Evolutionary conservation across 2,888 invertebrate genomes (phyloP).

Genomic region (Nyleta sp.): DNA sequence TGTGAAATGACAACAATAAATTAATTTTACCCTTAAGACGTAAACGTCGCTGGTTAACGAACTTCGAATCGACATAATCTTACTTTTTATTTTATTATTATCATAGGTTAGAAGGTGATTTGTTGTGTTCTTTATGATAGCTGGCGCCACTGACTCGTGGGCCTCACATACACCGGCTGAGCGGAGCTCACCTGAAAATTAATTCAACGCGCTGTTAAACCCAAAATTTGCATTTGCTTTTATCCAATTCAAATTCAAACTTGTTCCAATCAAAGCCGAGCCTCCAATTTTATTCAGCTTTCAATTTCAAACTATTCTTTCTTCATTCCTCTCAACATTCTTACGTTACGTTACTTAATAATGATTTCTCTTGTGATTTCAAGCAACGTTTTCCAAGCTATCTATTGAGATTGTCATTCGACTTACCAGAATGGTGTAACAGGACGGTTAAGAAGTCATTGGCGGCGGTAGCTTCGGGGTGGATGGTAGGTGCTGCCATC

Average conservation of each 20-base stretch:
- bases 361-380: no score
- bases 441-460: conserved; percentile 83
- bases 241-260: no score
- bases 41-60: no score
- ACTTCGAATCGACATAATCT: no score
- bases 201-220: not conserved
- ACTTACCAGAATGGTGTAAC: conserved; percentile 81
- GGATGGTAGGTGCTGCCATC: conserved; percentile 82
- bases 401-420: not conserved
- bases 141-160: conserved; percentile 81
- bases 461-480: conserved; percentile 82
- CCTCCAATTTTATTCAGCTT: conserved; percentile 67
- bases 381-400: no score
- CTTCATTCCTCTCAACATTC: conserved; percentile 1
- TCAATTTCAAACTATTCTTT: conserved; percentile 9
- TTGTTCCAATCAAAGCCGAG: no score
- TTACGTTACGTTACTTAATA: no score
- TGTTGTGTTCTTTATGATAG: conserved; percentile 80
- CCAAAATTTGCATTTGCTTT: no score
- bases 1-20: no score
- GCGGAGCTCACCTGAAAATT: conserved; percentile 78
- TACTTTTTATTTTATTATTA: conserved; percentile 79
- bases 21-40: no score
- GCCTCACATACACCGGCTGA: conserved; percentile 80
- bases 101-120: conserved; percentile 81